Evolutionary conservation across 2,797 vertebrate species (phyloP), one percentile per base, ranked within the genome.

Genomic region (Scarus forsteni): DNA sequence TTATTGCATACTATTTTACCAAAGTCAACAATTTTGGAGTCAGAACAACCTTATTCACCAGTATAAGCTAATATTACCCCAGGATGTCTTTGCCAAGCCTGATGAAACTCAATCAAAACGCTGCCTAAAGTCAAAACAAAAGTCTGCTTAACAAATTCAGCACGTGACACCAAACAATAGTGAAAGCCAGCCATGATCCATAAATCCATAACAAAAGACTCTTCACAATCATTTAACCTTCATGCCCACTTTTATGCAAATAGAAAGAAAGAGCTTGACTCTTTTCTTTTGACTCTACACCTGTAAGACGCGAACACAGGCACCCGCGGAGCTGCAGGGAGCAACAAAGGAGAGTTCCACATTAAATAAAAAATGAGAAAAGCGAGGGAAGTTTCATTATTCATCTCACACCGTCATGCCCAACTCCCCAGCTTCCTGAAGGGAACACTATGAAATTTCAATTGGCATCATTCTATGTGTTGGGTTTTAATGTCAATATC

Each of bases 401-500:
- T 95, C 92, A 94, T 94, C 89, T 92, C 93, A 94, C 90, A 92
- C 88, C 83, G 80, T 86, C 92, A 88, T 87, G 87, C 86, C 91
- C 86, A 84, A 90, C 89, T 94, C 91, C 88, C 89, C 88, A 83
- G 89, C 89, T 91, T 84, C 84, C 92, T 88, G 65, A 92, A 92
- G 92, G 93, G 91, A 92, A 87, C 89, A 73, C 90, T 92, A 91
- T 94, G 89, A 94, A 95, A 95, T 95, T 94, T 94, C 92, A 94
- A 92, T 94, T 93, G 92, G 92, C 93, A 94, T 91, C 91, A 93
- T 93, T 94, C 91, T 95, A 90, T 94, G 92, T 92, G 92, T 94
- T 92, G 91, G 91, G 94, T 94, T 94, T 94, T 93, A 94, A 94
- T 93, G 93, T 94, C 94, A 95, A 94, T 94, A 94, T 94, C 80